phyloP scores from a whole-genome alignment of 2,888 invertebrate genomes.

The Nephrotoma flavescens region DNA sequence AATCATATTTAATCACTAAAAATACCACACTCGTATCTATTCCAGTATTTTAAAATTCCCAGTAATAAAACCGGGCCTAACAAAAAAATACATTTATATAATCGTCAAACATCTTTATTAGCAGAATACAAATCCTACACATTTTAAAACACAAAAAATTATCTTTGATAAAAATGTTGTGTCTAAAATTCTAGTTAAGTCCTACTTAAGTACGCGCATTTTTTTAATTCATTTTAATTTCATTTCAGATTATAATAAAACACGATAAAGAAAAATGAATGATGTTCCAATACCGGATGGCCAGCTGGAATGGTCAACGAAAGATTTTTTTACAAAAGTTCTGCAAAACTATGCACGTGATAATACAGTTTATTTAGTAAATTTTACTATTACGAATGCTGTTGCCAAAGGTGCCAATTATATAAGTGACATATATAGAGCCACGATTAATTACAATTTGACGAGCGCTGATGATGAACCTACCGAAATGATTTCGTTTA shows the following conservation, averaged over 20 bases:
- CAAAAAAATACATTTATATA: not conserved
- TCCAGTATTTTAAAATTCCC: too few relatives aligned
- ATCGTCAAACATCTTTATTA: not conserved
- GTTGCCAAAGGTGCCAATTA: constrained; percentile 22
- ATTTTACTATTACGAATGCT: constrained; percentile 11
- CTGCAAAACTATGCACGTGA: not conserved
- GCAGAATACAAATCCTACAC: not conserved
- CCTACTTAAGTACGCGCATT: not conserved
- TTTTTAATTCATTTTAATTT: not conserved
- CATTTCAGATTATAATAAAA: not conserved
- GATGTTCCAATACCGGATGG: not conserved
- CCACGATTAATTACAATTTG: constrained; percentile 14
- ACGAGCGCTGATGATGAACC: not conserved
- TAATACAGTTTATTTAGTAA: not conserved
- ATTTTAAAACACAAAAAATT: not conserved
- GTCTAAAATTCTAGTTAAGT: not conserved
- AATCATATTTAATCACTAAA: too few relatives aligned
- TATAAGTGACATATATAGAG: constrained; percentile 18
- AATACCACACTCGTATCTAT: too few relatives aligned
- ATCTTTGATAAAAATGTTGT: not conserved
- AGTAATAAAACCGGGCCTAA: too few relatives aligned
- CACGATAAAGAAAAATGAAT: not conserved
- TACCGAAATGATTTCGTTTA: constrained; percentile 11
- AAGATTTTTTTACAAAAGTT: not conserved
- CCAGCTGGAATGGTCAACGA: not conserved